Evolutionary conservation across 2,797 vertebrate species (phyloP).

Genomic region (Crossoptilon crossoptilon): DNA sequence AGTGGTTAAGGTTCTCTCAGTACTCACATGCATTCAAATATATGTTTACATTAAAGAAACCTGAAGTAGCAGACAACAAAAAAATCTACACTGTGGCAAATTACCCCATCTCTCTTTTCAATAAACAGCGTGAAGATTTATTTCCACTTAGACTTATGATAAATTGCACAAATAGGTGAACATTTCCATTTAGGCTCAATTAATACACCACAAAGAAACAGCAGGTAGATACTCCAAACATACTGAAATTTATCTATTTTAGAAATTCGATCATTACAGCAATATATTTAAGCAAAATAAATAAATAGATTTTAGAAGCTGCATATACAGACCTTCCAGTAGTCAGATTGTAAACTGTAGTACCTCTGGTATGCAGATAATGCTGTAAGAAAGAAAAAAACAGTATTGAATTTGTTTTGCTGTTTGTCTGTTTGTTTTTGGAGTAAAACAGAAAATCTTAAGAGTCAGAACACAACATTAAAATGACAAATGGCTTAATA

Average conservation of each 20-base stretch:
- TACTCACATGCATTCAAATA: neutral
- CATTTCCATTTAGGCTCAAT: neutral
- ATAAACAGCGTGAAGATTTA: neutral
- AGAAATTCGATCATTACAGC: neutral
- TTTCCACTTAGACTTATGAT: neutral
- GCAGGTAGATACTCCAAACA: neutral
- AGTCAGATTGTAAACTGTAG: slow-evolving; percentile 99
- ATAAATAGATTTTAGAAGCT: neutral
- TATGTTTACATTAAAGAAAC: neutral
- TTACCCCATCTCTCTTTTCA: neutral
- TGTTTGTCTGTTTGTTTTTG: slow-evolving; percentile 2
- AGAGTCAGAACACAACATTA: slow-evolving; percentile 36
- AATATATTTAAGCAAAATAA: neutral
- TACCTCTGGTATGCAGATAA: slow-evolving; percentile 99
- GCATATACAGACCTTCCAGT: slow-evolving; percentile 93
- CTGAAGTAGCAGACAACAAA: neutral
- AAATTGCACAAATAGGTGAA: neutral
- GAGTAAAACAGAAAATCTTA: slow-evolving; percentile 55
- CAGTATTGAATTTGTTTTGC: slow-evolving; percentile 40
- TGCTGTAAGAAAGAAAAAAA: slow-evolving; percentile 83
- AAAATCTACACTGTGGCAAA: neutral
- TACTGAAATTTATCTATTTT: neutral
- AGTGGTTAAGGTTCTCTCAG: neutral
- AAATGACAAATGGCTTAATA: slow-evolving; percentile 63
- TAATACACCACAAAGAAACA: neutral